Base-by-base conservation (phyloP, 2,113 vertebrate species). In the Petrocephalus zakoni region DNA sequence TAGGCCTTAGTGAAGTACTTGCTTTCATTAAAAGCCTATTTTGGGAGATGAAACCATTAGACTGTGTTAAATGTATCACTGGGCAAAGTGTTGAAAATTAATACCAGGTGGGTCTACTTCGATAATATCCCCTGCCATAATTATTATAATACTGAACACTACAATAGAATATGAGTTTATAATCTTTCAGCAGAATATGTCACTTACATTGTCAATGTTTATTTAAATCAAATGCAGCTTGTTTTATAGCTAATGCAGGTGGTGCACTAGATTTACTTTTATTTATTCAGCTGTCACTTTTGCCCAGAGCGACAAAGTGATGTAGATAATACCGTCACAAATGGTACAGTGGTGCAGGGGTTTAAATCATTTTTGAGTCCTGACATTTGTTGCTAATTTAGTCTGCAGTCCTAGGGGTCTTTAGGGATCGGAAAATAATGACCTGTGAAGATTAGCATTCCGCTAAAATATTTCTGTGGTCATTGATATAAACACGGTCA, bases 371-470 rank as follows among this genome's bases (percentile, higher is more conserved):
- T 51, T n/a, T 13, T 34, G 34, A 19, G 72, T 42, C 72, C 72
- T 78, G 22, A 85, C 46, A 85, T 85, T 85, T 51, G 82, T 51
- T 52, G 72, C 72, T 42, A 78, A 78, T 78, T 78, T 78, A 78
- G 72, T 4, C 15, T 78, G n/a, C 29, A 19, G 25, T 37, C 81
- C 22, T 11, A 46, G 21, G 22, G 22, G 81, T 22, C 82, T 52
- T n/a, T 52, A 52, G 82, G 22, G 82, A 52, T 51, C 4, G 82
- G 13, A 51, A 49, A 85, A 51, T 51, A 51, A 13, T 85, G 82
- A 51, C 49, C 82, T 52, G 82, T 85, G 82, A 85, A 85, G 21
- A 46, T 49, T 83, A 22, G 47, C n/a, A 52, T 52, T 25, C 82
- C 46, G 52, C 21, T 52, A 85, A 85, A 85, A 11, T 25, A 85